A percentile compares a stretch with the other conserved stretches of the same genome.
Conservation (phyloP, 2,113 vertebrate species). For the Sebastes fasciatus region DNA sequence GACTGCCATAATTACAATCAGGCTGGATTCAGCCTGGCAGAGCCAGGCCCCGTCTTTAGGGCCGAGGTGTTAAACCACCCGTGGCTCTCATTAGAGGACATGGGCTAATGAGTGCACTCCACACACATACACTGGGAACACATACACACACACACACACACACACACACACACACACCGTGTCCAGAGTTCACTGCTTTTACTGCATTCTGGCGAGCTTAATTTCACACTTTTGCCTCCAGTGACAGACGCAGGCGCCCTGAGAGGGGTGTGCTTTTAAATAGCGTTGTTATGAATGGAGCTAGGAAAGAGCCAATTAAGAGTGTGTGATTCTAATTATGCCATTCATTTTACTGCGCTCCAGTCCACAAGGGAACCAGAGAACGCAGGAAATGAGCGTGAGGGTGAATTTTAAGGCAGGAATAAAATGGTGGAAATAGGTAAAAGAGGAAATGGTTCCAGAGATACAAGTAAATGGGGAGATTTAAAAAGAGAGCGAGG, state of each 20-base stretch:
- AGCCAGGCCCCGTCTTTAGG: constrained; percentile 58
- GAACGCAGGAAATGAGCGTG: constrained; percentile 52
- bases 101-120: constrained; percentile 72
- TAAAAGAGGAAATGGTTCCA: constrained; percentile 31
- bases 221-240: constrained; percentile 77
- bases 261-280: constrained; percentile 71
- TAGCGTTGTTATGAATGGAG: constrained; percentile 73
- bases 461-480: constrained; percentile 16
- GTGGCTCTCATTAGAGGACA: constrained; percentile 77
- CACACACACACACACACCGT: constrained; percentile 47
- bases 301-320: constrained; percentile 77
- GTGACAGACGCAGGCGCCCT: constrained; percentile 51
- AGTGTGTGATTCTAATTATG: constrained; percentile 78
- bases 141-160: constrained; percentile 15
- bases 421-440: constrained; percentile 42
- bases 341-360: constrained; percentile 66
- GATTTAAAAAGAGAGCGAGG: constrained; percentile 4
- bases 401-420: constrained; percentile 38
- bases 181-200: constrained; percentile 68
- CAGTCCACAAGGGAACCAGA: constrained; percentile 46
- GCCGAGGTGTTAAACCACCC: constrained; percentile 78
- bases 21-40: constrained; percentile 72
- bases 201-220: constrained; percentile 67
- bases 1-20: constrained; percentile 78
- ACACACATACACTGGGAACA: constrained; percentile 57